Evolutionary conservation across 1,140 invertebrate species (phyloP).

Genomic region (Sycobia sp.): DNA sequence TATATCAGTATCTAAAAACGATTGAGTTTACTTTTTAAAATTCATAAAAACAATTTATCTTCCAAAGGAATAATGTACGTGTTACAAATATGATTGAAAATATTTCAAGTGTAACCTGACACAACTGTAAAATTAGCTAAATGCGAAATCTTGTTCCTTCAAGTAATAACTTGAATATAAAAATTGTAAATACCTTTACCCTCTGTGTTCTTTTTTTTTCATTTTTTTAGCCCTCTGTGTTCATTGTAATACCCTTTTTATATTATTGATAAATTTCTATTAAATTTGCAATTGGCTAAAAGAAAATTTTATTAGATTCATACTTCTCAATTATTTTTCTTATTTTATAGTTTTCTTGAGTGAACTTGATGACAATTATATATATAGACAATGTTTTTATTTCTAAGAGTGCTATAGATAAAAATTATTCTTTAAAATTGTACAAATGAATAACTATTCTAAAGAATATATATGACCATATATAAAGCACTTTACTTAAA

Average conservation of each 20-base stretch:
- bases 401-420: neutral
- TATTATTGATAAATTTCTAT: slow-evolving; percentile 23
- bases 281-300: slow-evolving; percentile 7
- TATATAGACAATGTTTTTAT: slow-evolving; percentile 26
- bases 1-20: slow-evolving; percentile 13
- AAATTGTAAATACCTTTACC: slow-evolving; percentile 35
- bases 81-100: slow-evolving; percentile 13
- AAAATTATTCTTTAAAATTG: neutral
- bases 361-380: slow-evolving; percentile 26
- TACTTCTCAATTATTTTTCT: slow-evolving; percentile 19
- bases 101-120: slow-evolving; percentile 31
- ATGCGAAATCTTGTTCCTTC: slow-evolving; percentile 32
- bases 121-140: slow-evolving; percentile 32
- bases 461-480: slow-evolving; percentile 1
- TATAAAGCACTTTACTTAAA: slow-evolving; percentile 21
- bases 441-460: slow-evolving; percentile 17
- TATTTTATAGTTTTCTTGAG: slow-evolving; percentile 12
- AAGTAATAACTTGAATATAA: slow-evolving; percentile 33
- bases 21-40: slow-evolving; percentile 21
- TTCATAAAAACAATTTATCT: slow-evolving; percentile 22
- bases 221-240: too few relatives aligned
- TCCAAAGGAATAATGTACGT: slow-evolving; percentile 28
- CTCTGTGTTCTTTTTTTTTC: slow-evolving; percentile 36
- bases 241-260: slow-evolving; percentile 32
- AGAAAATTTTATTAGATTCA: slow-evolving; percentile 1